phyloP scores from a whole-genome alignment of 2,888 invertebrate species.

The Andrena marginata region DNA sequence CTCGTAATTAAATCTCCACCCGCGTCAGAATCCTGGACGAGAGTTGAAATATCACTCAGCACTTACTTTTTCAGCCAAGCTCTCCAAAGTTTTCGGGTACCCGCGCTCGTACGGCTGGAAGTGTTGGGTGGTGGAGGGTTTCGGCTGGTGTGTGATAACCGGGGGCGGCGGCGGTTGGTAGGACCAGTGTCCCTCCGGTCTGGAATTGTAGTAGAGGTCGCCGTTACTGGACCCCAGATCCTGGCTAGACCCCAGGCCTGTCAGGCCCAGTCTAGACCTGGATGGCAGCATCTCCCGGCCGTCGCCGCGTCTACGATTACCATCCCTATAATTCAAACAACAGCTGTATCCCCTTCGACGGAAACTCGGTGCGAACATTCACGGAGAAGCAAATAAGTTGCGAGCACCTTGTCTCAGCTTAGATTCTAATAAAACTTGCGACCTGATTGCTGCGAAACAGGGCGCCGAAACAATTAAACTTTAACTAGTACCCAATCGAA shows the following conservation, averaged over 20 bases:
- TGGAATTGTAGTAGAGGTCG: slow-evolving; percentile 93
- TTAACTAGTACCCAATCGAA: background rate
- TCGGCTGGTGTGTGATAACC: slow-evolving; percentile 96
- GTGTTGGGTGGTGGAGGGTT: slow-evolving; percentile 90
- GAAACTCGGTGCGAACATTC: background rate
- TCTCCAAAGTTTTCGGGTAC: slow-evolving; percentile 95
- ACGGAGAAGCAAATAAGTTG: too few species aligned
- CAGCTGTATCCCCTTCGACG: background rate
- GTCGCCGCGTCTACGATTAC: slow-evolving; percentile 89
- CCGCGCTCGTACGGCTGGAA: slow-evolving; percentile 95
- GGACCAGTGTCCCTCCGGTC: slow-evolving; percentile 86
- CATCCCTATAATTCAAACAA: slow-evolving; percentile 85
- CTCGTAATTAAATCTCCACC: slow-evolving; percentile 49
- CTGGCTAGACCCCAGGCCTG: slow-evolving; percentile 85
- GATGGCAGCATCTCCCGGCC: slow-evolving; percentile 92
- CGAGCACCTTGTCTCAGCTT: too few species aligned
- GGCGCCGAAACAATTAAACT: background rate
- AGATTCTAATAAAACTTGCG: background rate
- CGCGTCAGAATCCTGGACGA: slow-evolving; percentile 32
- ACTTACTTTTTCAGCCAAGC: slow-evolving; percentile 93
- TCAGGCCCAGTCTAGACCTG: slow-evolving; percentile 91
- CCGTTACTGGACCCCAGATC: slow-evolving; percentile 87
- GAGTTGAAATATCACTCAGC: background rate
- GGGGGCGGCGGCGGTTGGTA: slow-evolving; percentile 94
- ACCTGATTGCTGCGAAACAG: background rate